phyloP scores from a whole-genome alignment of 2,113 vertebrate species.

The Melanostigma gelatinosum region DNA sequence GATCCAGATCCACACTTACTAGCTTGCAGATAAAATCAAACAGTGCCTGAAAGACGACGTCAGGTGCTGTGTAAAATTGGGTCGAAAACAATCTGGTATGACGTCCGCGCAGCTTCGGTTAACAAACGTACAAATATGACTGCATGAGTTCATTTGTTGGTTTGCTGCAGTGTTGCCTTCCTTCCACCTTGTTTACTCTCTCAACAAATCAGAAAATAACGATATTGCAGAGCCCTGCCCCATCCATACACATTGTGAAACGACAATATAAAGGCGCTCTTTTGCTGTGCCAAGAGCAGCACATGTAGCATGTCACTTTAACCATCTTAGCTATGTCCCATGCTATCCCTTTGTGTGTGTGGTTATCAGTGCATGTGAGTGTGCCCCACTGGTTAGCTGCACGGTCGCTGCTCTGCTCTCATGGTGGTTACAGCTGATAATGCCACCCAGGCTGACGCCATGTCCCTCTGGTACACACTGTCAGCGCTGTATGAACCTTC shows the following conservation, averaged over 20 bases:
- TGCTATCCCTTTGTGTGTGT: too few species aligned
- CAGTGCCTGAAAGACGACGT: slow-evolving; percentile 28
- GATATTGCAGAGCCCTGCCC: background rate
- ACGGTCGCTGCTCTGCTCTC: too few species aligned
- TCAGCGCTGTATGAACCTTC: too few species aligned
- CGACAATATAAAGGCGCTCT: background rate
- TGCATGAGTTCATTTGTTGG: slow-evolving; percentile 6
- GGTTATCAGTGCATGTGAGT: too few species aligned
- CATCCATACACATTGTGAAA: background rate
- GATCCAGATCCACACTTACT: slow-evolving; percentile 41
- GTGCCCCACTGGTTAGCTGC: too few species aligned
- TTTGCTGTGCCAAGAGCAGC: background rate
- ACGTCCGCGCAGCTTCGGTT: slow-evolving; percentile 5
- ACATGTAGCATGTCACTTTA: background rate
- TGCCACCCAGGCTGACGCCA: background rate
- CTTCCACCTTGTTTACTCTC: slow-evolving; percentile 37
- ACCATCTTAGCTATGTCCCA: background rate
- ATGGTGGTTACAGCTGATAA: background rate
- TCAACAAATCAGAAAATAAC: slow-evolving; percentile 37
- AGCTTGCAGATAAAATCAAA: slow-evolving; percentile 31
- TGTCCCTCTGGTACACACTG: too few species aligned
- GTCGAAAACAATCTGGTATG: slow-evolving; percentile 29
- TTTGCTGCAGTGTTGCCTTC: slow-evolving; percentile 11
- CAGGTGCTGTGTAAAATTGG: slow-evolving; percentile 33
- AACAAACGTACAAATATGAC: slow-evolving; percentile 5